Evolutionary conservation across 1,140 invertebrate genomes (phyloP).

Genomic region (Saccostrea cuccullata): DNA sequence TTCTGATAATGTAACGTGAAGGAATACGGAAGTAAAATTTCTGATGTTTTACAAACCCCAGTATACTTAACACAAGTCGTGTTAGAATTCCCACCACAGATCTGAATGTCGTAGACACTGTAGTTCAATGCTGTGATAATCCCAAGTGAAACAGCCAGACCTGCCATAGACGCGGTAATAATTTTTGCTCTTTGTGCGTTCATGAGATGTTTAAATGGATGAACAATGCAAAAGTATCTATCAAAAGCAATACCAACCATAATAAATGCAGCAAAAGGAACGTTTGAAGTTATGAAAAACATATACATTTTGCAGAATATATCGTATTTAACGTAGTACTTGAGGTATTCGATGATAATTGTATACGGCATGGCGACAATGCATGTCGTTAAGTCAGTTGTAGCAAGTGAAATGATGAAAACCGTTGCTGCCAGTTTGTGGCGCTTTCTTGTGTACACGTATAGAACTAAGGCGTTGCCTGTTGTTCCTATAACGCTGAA

Average conservation of each 20-base stretch:
- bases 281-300: conserved; percentile 76
- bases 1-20: conserved; percentile 69
- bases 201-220: conserved; percentile 73
- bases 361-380: conserved; percentile 74
- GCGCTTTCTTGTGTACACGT: conserved; percentile 74
- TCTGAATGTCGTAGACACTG: conserved; percentile 64
- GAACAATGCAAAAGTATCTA: conserved; percentile 77
- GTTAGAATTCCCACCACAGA: not conserved
- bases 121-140: conserved; percentile 70
- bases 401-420: conserved; percentile 75
- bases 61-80: conserved; percentile 4
- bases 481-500: conserved; percentile 64
- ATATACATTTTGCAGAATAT: conserved; percentile 75
- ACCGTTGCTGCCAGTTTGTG: conserved; percentile 75
- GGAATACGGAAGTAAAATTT: conserved; percentile 62
- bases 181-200: conserved; percentile 71
- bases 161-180: conserved; percentile 64
- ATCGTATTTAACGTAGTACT: conserved; percentile 67
- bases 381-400: conserved; percentile 74
- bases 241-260: conserved; percentile 78
- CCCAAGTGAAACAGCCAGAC: conserved; percentile 70
- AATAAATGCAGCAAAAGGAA: conserved; percentile 76
- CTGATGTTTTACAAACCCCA: conserved; percentile 64
- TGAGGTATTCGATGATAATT: conserved; percentile 68
- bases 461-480: conserved; percentile 76